These are phyloP conservation scores for Tetropium fuscum DNA, from an alignment of 2,888 invertebrate species.

Conservation along the genomic window DNA sequence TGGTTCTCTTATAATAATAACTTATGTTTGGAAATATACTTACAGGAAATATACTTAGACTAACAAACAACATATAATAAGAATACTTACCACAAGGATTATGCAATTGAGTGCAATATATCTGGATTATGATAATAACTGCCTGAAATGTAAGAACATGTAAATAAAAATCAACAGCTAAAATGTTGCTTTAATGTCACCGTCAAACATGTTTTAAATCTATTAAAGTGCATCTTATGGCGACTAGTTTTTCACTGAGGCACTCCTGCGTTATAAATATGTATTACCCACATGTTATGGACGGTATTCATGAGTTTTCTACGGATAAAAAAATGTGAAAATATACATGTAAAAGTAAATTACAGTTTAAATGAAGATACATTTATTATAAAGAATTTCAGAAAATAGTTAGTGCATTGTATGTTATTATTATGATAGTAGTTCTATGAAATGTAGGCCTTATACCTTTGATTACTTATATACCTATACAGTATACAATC, in stretches of 20 bases:
- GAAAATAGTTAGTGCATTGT: too few species aligned
- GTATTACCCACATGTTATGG: slow-evolving; percentile 3
- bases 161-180: not conserved
- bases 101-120: not conserved
- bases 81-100: slow-evolving; percentile 15
- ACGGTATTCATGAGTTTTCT: slow-evolving; percentile 3
- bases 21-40: too few species aligned
- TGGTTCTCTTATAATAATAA: too few species aligned
- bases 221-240: not conserved
- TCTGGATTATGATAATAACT: not conserved
- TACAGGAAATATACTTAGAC: too few species aligned
- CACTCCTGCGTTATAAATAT: slow-evolving; percentile 10
- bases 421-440: too few species aligned
- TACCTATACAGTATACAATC: too few species aligned
- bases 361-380: too few species aligned
- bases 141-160: not conserved
- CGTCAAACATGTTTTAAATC: not conserved
- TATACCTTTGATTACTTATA: too few species aligned
- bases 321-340: not conserved
- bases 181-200: not conserved
- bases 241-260: not conserved
- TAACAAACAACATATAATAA: too few species aligned
- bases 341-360: too few species aligned
- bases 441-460: too few species aligned
- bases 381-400: too few species aligned